Evolutionary conservation across 2,797 vertebrate genomes (phyloP), one percentile per base, ranked within the genome.

Genomic region (Vespertilio murinus): DNA sequence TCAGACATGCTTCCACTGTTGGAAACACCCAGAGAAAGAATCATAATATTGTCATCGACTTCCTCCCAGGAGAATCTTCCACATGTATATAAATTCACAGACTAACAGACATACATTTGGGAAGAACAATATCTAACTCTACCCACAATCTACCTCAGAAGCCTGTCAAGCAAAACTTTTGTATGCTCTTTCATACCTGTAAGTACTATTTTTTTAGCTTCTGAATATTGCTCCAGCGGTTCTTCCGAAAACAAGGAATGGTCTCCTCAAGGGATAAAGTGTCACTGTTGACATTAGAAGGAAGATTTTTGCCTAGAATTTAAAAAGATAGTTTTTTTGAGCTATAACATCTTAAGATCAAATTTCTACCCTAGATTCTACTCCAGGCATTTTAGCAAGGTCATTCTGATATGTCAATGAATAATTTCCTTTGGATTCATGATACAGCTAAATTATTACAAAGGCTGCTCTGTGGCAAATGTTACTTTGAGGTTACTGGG

Each of bases 401-500:
- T 33, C 52, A 71, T 88, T 86, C 78, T 90, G 69, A 42, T 88
- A 77, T 28, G 28, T 83, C 23, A 78, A 40, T 86, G 84, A 94
- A 90, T 82, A 80, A 71, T 94, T 91, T 94, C 4, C 20, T 85
- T 75, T 64, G 74, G 18, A 79, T 80, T 52, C 4, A 1, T 92
- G 67, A 80, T 91, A 33, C 16, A 78, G 9, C 16, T 86, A 69
- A 69, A 35, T 90, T 94, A 93, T 92, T 92, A 87, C 28, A 86
- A 94, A 94, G 28, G 78, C 74, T 86, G 6, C 30, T 71, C 92
- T 93, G 67, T 40, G 95, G 54, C n/a, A 89, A 73, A 59, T 93
- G 74, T 70, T 94, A 45, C 94, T 90, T 94, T 94, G 93, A 96
- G 83, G 75, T 92, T 92, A 87, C 6, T 73, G 47, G 59, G 42